Percentiles rank a stretch among this genome's conserved stretches.
phyloP scores from a whole-genome alignment of 2,888 invertebrate genomes.

The Pegoplata infirma region DNA sequence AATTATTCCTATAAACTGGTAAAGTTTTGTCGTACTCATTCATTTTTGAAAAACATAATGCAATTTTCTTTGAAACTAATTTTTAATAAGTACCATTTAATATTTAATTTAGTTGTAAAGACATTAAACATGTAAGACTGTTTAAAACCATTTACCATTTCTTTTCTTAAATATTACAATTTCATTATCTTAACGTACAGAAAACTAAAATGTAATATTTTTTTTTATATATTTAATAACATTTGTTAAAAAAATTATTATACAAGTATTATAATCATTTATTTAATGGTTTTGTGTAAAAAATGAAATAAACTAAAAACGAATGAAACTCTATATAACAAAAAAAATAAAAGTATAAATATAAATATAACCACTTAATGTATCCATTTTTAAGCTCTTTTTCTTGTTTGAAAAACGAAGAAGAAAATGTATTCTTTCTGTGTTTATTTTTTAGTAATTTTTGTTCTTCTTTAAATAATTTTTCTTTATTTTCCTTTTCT shows the following conservation, averaged over 20 bases:
- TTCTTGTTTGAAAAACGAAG: background rate
- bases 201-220: background rate
- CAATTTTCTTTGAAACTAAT: too few species aligned
- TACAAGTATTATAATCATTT: conserved; percentile 6
- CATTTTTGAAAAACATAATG: too few species aligned
- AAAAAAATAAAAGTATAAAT: background rate
- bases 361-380: conserved; percentile 23
- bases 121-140: too few species aligned
- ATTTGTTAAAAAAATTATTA: conserved; percentile 3
- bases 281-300: conserved; percentile 9
- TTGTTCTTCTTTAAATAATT: conserved; percentile 2
- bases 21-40: too few species aligned
- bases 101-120: too few species aligned
- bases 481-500: conserved; percentile 1
- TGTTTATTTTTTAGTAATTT: background rate
- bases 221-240: background rate
- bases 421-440: background rate
- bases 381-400: conserved; percentile 4
- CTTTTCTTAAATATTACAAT: background rate
- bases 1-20: too few species aligned
- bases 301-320: background rate
- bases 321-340: background rate
- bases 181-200: background rate
- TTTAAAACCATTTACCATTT: too few species aligned
- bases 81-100: too few species aligned